Percentiles rank a stretch among this genome's conserved stretches.
Evolutionary conservation across 2,797 vertebrate species (phyloP).

Genomic region (Syngnathus acus): DNA sequence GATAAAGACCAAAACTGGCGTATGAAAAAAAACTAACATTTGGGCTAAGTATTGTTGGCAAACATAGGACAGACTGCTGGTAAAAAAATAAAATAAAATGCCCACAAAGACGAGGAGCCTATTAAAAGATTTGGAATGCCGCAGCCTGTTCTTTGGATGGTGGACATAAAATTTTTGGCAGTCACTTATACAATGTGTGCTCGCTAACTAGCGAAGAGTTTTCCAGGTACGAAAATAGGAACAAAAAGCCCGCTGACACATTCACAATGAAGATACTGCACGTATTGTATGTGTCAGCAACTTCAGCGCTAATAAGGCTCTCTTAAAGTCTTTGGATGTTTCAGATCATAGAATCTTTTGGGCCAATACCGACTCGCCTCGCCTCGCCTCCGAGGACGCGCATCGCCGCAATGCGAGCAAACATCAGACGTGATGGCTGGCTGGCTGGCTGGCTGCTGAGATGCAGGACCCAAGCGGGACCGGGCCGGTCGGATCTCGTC

Average conservation of each 20-base stretch:
- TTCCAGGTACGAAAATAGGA: constrained; percentile 16
- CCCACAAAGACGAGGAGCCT: background rate
- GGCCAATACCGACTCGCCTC: constrained; percentile 8
- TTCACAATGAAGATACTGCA: constrained; percentile 12
- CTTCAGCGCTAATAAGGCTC: constrained; percentile 12
- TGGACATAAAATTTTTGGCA: constrained; percentile 14
- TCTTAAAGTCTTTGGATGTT: background rate
- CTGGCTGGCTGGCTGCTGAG: constrained; percentile 47
- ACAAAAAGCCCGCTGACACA: constrained; percentile 13
- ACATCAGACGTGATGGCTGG: constrained; percentile 58
- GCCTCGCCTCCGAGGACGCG: constrained; percentile 24
- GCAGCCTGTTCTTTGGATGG: constrained; percentile 4
- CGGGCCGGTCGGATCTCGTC: constrained; percentile 66
- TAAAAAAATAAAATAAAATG: background rate
- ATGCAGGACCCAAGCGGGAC: constrained; percentile 63
- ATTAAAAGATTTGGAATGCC: background rate
- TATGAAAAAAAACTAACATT: background rate
- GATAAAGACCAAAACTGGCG: background rate
- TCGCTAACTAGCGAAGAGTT: constrained; percentile 31
- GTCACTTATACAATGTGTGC: constrained; percentile 8
- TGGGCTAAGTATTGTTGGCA: background rate
- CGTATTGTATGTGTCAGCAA: constrained; percentile 12
- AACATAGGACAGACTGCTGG: background rate
- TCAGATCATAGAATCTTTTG: constrained; percentile 6
- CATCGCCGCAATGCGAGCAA: constrained; percentile 48